A percentile compares a stretch with the other conserved stretches of the same genome.
phyloP scores from a whole-genome alignment of 2,113 vertebrate species.

The Lepus europaeus region DNA sequence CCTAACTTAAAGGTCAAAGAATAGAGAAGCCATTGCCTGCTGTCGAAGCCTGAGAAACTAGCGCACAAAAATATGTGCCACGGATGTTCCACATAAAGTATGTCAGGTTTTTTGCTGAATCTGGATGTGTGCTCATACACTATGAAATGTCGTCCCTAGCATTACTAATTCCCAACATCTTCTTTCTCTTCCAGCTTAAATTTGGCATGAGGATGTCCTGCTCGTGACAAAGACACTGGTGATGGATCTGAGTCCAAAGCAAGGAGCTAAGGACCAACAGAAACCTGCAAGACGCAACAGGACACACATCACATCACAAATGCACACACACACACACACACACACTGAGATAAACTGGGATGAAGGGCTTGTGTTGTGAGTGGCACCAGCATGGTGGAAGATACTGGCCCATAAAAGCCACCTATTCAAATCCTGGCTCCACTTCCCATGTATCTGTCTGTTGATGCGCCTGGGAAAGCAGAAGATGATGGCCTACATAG shows the following conservation, averaged over 20 bases:
- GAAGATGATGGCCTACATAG: no score
- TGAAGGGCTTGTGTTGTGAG: no score
- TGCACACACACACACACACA: no score
- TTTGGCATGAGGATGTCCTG: background rate
- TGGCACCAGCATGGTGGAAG: no score
- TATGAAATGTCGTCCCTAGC: background rate
- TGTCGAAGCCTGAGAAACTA: background rate
- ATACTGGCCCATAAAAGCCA: no score
- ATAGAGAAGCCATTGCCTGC: background rate
- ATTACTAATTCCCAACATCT: background rate
- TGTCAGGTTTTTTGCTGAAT: background rate
- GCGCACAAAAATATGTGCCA: background rate
- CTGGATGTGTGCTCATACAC: background rate
- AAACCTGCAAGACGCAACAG: background rate
- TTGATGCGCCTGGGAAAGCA: no score
- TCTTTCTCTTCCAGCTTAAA: conserved; percentile 24
- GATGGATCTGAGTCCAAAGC: background rate
- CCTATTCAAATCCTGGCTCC: no score
- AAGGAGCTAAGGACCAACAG: background rate
- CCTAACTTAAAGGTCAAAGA: background rate
- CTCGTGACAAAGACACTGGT: background rate
- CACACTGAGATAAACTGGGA: no score
- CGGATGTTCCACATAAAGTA: background rate
- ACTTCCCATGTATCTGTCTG: no score
- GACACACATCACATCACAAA: background rate